phyloP scores from a whole-genome alignment of 2,888 invertebrate genomes.

The Yponomeuta cagnagella region DNA sequence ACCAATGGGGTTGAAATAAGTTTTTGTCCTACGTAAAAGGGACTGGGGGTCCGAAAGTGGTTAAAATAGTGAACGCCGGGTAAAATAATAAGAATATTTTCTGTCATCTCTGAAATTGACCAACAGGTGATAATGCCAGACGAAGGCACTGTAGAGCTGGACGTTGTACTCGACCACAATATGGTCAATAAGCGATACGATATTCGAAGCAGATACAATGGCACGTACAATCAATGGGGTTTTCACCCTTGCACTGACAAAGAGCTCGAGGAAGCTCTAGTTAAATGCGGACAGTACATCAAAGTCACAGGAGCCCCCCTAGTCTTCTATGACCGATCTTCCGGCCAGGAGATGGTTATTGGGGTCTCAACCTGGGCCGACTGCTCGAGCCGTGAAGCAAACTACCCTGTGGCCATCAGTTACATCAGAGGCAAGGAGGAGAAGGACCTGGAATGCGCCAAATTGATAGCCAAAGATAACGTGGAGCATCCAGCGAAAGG shows the following conservation, averaged over 20 bases:
- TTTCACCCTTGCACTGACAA: background rate
- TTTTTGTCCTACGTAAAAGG: background rate
- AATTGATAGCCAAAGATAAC: background rate
- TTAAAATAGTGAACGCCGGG: no score
- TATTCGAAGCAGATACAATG: background rate
- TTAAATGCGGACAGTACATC: background rate
- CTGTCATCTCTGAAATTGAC: background rate
- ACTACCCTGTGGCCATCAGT: background rate
- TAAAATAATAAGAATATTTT: background rate
- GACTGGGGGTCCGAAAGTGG: no score
- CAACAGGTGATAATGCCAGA: background rate
- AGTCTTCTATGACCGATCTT: background rate
- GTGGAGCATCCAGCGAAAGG: background rate
- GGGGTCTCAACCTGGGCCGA: background rate
- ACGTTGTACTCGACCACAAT: background rate
- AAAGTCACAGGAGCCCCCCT: background rate
- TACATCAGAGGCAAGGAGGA: background rate
- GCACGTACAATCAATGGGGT: background rate
- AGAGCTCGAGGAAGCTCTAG: background rate
- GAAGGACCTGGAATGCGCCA: background rate
- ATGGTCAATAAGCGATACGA: background rate
- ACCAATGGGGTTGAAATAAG: background rate
- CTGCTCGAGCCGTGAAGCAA: background rate
- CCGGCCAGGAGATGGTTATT: background rate
- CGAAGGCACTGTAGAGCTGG: background rate